Evolutionary conservation across 2,797 vertebrate genomes (phyloP).

Genomic region (Argyrosomus regius): DNA sequence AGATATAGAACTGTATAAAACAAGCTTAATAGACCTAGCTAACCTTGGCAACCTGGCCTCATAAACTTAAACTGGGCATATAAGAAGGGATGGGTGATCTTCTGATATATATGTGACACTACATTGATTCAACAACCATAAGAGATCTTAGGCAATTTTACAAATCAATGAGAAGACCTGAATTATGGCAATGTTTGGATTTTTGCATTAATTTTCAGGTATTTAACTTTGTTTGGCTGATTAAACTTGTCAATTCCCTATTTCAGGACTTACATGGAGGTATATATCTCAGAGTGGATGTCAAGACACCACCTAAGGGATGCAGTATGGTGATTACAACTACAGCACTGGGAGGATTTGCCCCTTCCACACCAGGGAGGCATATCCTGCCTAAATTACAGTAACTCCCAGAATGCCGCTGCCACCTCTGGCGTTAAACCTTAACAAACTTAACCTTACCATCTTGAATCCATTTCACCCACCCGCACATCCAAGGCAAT

Average conservation of each 20-base stretch:
- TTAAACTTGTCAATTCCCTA: neutral
- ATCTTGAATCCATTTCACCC: too few species aligned
- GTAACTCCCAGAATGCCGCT: neutral
- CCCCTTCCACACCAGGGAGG: neutral
- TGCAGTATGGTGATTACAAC: neutral
- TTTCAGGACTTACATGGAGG: neutral
- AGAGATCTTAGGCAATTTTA: neutral
- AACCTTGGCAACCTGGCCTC: constrained; percentile 21
- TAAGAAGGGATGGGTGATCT: neutral
- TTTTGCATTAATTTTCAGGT: neutral
- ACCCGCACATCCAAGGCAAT: too few species aligned
- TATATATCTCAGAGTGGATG: neutral
- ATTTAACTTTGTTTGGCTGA: neutral
- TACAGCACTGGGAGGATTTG: neutral
- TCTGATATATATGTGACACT: neutral
- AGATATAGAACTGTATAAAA: neutral
- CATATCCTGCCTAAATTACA: neutral
- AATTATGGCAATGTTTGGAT: neutral
- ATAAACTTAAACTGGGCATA: constrained; percentile 1
- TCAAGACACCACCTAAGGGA: neutral
- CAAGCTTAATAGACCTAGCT: constrained; percentile 25
- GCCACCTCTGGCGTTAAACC: neutral
- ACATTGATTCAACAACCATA: too few species aligned
- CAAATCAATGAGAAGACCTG: neutral
- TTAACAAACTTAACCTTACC: too few species aligned